phyloP scores from a whole-genome alignment of 2,797 vertebrate species.

The Anguilla anguilla region DNA sequence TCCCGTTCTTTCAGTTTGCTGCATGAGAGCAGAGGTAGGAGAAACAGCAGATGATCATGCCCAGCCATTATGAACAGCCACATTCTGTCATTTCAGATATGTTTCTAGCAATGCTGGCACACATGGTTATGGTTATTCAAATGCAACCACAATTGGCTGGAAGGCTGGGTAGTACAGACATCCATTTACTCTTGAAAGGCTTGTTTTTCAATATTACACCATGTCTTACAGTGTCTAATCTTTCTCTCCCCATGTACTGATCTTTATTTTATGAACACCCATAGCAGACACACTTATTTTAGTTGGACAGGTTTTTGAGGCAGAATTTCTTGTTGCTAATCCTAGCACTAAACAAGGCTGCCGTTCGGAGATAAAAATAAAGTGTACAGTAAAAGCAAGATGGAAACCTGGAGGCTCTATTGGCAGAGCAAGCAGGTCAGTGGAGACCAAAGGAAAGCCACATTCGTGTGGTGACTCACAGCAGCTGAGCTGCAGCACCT shows the following conservation, averaged over 20 bases:
- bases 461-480: too few species aligned
- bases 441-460: too few species aligned
- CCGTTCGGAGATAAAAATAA: not conserved
- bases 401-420: not conserved
- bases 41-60: conserved; percentile 10
- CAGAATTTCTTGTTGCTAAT: not conserved
- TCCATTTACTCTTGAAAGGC: not conserved
- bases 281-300: not conserved
- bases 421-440: too few species aligned
- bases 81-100: conserved; percentile 11
- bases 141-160: not conserved
- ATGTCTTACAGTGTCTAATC: not conserved
- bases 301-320: not conserved
- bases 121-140: not conserved
- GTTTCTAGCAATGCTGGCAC: not conserved
- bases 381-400: not conserved
- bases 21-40: not conserved
- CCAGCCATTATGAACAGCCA: not conserved
- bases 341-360: not conserved
- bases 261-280: not conserved
- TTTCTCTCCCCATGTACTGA: not conserved
- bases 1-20: not conserved
- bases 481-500: too few species aligned
- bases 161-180: not conserved
- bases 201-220: not conserved